Percentiles rank a stretch among this genome's conserved stretches.
Conservation (phyloP, 1,140 invertebrate genomes). For the Adoxophyes honmai region DNA sequence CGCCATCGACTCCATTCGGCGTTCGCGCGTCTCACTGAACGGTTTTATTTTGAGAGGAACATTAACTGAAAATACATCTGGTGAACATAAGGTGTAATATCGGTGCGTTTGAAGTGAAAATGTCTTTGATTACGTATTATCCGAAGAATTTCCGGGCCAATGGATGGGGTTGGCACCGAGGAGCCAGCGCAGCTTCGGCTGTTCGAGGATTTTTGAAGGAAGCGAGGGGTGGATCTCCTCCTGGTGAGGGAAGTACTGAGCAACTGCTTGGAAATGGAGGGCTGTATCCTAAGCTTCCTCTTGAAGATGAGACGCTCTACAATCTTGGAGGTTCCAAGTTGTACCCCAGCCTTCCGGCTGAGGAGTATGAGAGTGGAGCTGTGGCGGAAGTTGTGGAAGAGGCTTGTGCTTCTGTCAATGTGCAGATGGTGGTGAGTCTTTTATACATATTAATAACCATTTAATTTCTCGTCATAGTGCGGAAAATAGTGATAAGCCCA, state of each 20-base stretch:
- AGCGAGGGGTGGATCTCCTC: slow-evolving; percentile 47
- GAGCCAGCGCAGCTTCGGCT: slow-evolving; percentile 39
- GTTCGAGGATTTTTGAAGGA: slow-evolving; percentile 52
- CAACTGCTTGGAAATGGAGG: slow-evolving; percentile 41
- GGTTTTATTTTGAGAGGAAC: slow-evolving; percentile 29
- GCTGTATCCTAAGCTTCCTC: slow-evolving; percentile 61
- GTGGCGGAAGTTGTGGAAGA: slow-evolving; percentile 70
- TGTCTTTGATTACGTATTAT: slow-evolving; percentile 41
- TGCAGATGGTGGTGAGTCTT: slow-evolving; percentile 62
- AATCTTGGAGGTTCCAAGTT: slow-evolving; percentile 41
- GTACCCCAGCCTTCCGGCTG: slow-evolving; percentile 63
- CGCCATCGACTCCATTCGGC: slow-evolving; percentile 23
- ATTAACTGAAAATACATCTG: slow-evolving; percentile 12
- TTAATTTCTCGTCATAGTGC: too few species aligned
- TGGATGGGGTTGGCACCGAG: slow-evolving; percentile 65
- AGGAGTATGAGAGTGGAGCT: slow-evolving; percentile 64
- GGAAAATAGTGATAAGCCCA: too few species aligned
- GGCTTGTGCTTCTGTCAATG: slow-evolving; percentile 60
- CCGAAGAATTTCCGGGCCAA: slow-evolving; percentile 68
- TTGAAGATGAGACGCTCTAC: slow-evolving; percentile 51
- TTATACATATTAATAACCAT: slow-evolving; percentile 15
- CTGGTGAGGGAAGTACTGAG: slow-evolving; percentile 25
- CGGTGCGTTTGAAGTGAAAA: slow-evolving; percentile 8
- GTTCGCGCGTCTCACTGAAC: slow-evolving; percentile 16
- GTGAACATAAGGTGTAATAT: neutral